phyloP scores from a whole-genome alignment of 2,797 vertebrate species.

The Rhincodon typus region DNA sequence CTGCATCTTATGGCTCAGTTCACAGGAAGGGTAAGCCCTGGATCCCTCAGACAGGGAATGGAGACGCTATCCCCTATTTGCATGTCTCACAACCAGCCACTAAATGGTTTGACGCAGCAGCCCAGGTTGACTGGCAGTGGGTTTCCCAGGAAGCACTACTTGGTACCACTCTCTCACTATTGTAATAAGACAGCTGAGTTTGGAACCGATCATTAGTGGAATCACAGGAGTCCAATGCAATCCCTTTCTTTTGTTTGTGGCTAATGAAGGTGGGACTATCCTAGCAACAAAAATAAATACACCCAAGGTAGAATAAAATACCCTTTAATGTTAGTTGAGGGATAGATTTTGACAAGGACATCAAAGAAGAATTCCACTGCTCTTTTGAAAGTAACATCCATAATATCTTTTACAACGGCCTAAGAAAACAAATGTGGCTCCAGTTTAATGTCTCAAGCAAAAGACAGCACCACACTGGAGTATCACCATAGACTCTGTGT shows the following conservation, averaged over 20 bases:
- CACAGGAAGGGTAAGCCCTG: neutral
- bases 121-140: neutral
- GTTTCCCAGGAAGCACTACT: neutral
- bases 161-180: neutral
- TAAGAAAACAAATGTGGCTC: neutral
- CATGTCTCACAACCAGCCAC: neutral
- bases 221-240: neutral
- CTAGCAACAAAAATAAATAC: neutral
- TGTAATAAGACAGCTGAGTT: neutral
- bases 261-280: neutral
- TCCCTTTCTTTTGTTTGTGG: neutral
- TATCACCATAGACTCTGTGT: neutral
- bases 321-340: neutral
- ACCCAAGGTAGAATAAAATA: neutral
- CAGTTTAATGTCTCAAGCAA: neutral
- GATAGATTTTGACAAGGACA: neutral
- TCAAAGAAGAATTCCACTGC: neutral
- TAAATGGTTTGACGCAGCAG: neutral
- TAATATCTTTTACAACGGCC: neutral
- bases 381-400: neutral
- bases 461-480: neutral
- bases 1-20: neutral
- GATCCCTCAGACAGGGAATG: neutral
- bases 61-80: neutral
- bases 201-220: neutral